Evolutionary conservation across 2,888 invertebrate genomes (phyloP).

Genomic region (Cerastoderma edule): DNA sequence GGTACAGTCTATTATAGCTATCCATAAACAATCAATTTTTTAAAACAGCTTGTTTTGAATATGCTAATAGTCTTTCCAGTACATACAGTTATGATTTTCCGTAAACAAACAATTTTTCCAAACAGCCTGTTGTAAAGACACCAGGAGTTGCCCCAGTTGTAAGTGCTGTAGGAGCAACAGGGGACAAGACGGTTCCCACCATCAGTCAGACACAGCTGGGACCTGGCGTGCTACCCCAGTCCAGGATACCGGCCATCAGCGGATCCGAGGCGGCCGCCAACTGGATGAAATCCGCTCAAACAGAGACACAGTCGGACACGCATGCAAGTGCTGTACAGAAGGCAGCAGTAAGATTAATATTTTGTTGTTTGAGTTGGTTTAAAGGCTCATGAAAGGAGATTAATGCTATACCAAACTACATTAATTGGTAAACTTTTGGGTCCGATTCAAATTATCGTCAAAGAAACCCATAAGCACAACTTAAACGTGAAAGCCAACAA

Average conservation of each 20-base stretch:
- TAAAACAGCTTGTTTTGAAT: too few relatives aligned
- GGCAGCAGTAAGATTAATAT: constrained; percentile 77
- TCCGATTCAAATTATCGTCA: background rate
- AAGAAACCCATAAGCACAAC: too few relatives aligned
- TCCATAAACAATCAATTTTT: too few relatives aligned
- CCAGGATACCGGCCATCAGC: constrained; percentile 55
- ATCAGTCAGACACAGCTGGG: constrained; percentile 47
- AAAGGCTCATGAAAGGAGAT: too few relatives aligned
- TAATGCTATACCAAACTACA: background rate
- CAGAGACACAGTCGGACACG: constrained; percentile 64
- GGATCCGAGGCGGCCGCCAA: constrained; percentile 75
- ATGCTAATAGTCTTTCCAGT: too few relatives aligned
- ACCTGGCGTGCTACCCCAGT: constrained; percentile 45
- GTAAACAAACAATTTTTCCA: too few relatives aligned
- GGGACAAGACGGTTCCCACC: background rate
- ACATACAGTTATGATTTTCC: too few relatives aligned
- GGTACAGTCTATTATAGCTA: too few relatives aligned
- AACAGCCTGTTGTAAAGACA: constrained; percentile 52
- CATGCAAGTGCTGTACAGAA: constrained; percentile 70
- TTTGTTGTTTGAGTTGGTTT: too few relatives aligned
- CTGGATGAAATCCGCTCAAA: constrained; percentile 78
- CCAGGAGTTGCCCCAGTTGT: constrained; percentile 29
- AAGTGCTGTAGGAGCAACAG: background rate
- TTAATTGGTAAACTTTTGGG: background rate
- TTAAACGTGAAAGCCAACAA: too few relatives aligned